Evolutionary conservation across 2,888 invertebrate genomes (phyloP), one percentile per base, ranked within the genome.

Genomic region (Lottia scabra): DNA sequence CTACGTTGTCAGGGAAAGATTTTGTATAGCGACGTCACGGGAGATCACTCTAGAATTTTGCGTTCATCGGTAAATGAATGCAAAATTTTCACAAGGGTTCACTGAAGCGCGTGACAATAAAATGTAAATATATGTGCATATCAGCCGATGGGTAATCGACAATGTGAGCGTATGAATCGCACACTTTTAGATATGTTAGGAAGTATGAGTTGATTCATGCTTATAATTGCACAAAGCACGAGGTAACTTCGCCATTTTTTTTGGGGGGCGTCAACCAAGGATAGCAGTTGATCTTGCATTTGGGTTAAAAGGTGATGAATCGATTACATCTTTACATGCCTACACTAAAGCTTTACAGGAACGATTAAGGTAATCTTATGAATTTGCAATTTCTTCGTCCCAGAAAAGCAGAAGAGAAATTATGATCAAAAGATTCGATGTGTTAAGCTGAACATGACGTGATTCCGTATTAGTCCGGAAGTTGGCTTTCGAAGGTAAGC

Each of bases 141-240:
- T 43, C 79, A 79, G 68, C 78, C 77, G 0, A 68, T 68, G 45
- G 77, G 78, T 13, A 80, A 77, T 71, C 78, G 75, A 6, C 56
- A 65, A 23, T 65, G 71, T 45, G 75, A 78, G 56, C 46, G 75
- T 27, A 75, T 69, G 45, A 75, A 78, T 62, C 56, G 73, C 5
- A 77, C 70, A 10, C 63, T 77, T 4, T 15, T 70, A n/a, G 65
- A 66, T 45, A 75, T 77, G 71, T 64, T 74, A 3, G 72, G 69
- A 2, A 78, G n/a, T n/a, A n/a, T n/a, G n/a, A 56, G 5, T 48
- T 74, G 30, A 71, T 73, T 16, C 70, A 74, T 64, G 65, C 71
- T 3, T 76, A 76, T 45, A 74, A 70, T 38, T 73, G 73, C 26
- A 75, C 56, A n/a, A 43, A 44, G 63, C 76, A 78, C 48, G 74